Conservation (phyloP, 2,797 vertebrate genomes). For the Peromyscus eremicus region DNA sequence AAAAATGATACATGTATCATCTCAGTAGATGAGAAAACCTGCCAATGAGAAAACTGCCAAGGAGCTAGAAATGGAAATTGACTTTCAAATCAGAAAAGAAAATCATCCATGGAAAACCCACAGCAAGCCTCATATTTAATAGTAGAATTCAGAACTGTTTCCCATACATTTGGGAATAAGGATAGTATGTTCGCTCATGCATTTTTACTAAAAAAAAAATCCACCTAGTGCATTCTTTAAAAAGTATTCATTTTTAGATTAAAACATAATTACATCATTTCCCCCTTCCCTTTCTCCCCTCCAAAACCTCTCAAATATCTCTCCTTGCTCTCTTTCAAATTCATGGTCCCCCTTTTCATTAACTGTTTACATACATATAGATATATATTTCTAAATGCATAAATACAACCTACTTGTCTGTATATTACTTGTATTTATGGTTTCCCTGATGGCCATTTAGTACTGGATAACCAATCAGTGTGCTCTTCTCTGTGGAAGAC, state of each 20-base stretch:
- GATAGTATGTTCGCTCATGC: background rate
- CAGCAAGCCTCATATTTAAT: background rate
- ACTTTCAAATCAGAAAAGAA: background rate
- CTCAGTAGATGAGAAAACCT: background rate
- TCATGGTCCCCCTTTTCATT: background rate
- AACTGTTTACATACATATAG: background rate
- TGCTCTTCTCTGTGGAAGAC: background rate
- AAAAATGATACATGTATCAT: background rate
- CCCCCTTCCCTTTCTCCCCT: background rate
- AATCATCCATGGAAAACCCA: background rate
- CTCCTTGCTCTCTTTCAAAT: background rate
- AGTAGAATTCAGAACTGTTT: background rate
- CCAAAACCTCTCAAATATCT: background rate
- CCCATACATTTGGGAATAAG: background rate
- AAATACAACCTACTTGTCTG: background rate
- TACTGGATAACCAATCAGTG: background rate
- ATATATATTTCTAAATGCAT: background rate
- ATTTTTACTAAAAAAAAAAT: background rate
- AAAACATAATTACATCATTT: conserved; percentile 4
- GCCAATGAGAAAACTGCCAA: background rate
- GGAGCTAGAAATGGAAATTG: background rate
- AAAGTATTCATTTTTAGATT: background rate
- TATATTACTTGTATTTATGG: background rate
- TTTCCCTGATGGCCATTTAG: background rate
- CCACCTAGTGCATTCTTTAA: background rate